Conservation (phyloP, 2,888 invertebrate genomes). For the Drosophila birchii region DNA sequence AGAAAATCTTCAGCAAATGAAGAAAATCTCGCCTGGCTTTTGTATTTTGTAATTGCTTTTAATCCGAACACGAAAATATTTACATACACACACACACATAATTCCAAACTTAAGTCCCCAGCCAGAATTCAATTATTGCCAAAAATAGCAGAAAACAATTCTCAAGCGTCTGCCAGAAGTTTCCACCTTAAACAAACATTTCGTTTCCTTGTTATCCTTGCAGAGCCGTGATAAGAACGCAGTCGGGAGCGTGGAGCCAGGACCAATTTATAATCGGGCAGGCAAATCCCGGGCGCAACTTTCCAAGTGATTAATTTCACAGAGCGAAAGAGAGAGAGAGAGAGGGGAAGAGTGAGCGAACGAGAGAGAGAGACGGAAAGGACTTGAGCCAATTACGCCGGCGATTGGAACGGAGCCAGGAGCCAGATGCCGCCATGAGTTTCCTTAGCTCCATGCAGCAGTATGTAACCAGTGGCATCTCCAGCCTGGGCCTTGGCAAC, state of each 20-base stretch:
- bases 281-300: constrained; percentile 62
- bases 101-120: constrained; percentile 18
- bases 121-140: constrained; percentile 39
- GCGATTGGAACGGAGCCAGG: constrained; percentile 30
- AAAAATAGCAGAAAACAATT: constrained; percentile 55
- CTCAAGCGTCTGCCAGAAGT: constrained; percentile 38
- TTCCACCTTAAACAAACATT: constrained; percentile 40
- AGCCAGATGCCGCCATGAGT: constrained; percentile 88
- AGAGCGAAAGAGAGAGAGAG: constrained; percentile 29
- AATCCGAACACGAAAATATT: constrained; percentile 19
- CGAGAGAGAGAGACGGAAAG: constrained; percentile 14
- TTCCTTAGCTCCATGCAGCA: constrained; percentile 94
- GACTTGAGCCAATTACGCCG: constrained; percentile 34
- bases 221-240: constrained; percentile 53
- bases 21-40: constrained; percentile 13
- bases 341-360: neutral
- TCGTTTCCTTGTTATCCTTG: constrained; percentile 46
- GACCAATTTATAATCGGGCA: constrained; percentile 66
- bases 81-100: constrained; percentile 13
- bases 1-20: constrained; percentile 5
- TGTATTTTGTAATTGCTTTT: constrained; percentile 33
- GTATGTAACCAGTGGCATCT: constrained; percentile 94
- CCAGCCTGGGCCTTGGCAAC: constrained; percentile 91
- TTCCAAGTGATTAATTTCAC: constrained; percentile 76
- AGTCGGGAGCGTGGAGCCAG: constrained; percentile 10